Conservation (phyloP, 2,797 vertebrate species). For the Poliocrania exsul region DNA sequence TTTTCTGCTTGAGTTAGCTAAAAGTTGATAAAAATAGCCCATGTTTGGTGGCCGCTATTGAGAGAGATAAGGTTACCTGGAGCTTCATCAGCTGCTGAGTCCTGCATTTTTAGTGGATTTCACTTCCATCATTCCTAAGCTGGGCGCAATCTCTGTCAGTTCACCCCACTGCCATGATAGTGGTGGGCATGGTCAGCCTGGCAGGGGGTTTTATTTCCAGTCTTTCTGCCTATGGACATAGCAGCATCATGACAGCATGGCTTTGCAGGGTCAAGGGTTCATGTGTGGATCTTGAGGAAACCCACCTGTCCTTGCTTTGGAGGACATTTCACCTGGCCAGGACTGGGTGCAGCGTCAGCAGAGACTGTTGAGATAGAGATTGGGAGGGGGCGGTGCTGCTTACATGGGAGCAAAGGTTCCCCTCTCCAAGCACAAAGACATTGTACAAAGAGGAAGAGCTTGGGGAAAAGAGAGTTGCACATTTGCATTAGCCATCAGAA, state of each 20-base stretch:
- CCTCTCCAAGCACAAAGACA: background rate
- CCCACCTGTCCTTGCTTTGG: background rate
- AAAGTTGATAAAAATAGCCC: constrained; percentile 45
- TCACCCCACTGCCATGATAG: background rate
- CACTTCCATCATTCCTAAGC: background rate
- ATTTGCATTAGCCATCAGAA: background rate
- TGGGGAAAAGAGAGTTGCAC: background rate
- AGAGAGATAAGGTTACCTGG: background rate
- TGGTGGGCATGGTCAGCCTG: background rate
- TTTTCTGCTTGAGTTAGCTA: constrained; percentile 9
- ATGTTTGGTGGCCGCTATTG: background rate
- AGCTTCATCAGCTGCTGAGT: background rate
- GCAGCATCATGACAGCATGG: fast-evolving
- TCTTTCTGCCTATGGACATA: background rate
- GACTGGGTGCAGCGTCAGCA: background rate
- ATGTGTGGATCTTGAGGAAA: background rate
- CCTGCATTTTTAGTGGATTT: background rate
- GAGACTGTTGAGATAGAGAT: background rate
- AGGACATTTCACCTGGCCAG: background rate
- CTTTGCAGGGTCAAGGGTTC: background rate
- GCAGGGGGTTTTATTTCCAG: background rate
- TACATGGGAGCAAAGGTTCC: background rate
- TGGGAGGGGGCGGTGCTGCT: fast-evolving
- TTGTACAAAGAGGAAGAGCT: background rate
- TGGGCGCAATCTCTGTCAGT: background rate